Conservation (phyloP, 2,113 vertebrate species). For the Tragelaphus scriptus region DNA sequence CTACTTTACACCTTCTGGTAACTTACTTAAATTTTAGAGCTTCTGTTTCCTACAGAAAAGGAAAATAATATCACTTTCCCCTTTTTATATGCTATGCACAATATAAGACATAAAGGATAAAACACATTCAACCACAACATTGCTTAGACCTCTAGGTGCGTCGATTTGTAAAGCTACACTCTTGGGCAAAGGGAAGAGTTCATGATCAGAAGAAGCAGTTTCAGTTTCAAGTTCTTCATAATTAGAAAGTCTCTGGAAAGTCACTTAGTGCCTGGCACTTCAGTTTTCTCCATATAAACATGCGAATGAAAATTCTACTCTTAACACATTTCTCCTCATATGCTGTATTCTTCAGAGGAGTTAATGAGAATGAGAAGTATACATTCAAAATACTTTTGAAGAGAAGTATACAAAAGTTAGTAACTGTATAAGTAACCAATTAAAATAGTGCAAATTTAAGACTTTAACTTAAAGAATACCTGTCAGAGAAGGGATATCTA, state of each 20-base stretch:
- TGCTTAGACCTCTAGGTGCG: not conserved
- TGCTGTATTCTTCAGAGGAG: no score
- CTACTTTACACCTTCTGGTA: not conserved
- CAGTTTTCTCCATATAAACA: not conserved
- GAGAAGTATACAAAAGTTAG: no score
- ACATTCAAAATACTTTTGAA: no score
- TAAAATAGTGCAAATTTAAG: not conserved
- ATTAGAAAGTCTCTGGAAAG: not conserved
- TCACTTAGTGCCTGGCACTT: not conserved
- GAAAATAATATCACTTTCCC: not conserved
- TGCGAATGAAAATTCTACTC: no score
- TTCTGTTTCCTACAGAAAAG: not conserved
- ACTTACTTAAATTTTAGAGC: not conserved
- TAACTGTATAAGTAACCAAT: not conserved
- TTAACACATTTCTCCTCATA: no score
- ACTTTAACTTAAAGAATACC: no score
- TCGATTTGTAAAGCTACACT: not conserved
- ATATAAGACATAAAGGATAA: not conserved
- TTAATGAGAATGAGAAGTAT: no score
- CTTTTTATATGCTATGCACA: not conserved
- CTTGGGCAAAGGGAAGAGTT: not conserved
- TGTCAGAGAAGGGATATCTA: no score
- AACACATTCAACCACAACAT: not conserved
- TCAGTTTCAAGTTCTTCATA: not conserved
- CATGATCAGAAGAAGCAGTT: not conserved